Evolutionary conservation across 2,113 vertebrate genomes (phyloP).

Genomic region (Vicugna pacos): DNA sequence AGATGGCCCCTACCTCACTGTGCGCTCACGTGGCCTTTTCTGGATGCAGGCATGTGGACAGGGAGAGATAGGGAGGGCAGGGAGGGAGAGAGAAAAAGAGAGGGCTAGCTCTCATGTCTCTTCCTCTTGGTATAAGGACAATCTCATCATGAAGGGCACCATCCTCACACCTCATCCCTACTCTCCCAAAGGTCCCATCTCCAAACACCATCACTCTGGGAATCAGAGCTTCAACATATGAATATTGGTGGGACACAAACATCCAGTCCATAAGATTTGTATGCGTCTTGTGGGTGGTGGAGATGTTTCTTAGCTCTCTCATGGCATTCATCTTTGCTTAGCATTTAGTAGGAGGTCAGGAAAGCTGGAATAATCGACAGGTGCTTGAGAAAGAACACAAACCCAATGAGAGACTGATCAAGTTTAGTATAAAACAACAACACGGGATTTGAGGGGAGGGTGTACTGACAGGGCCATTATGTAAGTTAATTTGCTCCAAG

Average conservation of each 20-base stretch:
- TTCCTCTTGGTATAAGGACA: neutral
- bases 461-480: constrained; percentile 56
- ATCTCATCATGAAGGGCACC: neutral
- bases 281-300: neutral
- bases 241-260: neutral
- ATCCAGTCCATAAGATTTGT: neutral
- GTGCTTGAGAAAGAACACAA: neutral
- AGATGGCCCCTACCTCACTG: neutral
- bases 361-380: neutral
- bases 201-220: neutral
- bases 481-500: constrained; percentile 55
- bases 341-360: neutral
- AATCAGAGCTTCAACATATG: neutral
- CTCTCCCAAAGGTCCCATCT: neutral
- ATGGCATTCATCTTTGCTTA: neutral
- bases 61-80: too few species aligned
- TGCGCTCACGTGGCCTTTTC: neutral
- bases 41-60: neutral
- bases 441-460: neutral
- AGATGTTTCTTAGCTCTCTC: neutral
- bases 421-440: neutral
- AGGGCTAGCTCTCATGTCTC: neutral
- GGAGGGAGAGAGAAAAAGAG: rapidly evolving
- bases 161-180: neutral
- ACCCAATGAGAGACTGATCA: neutral